phyloP scores from a whole-genome alignment of 2,888 invertebrate genomes.

The Blera fallax region DNA sequence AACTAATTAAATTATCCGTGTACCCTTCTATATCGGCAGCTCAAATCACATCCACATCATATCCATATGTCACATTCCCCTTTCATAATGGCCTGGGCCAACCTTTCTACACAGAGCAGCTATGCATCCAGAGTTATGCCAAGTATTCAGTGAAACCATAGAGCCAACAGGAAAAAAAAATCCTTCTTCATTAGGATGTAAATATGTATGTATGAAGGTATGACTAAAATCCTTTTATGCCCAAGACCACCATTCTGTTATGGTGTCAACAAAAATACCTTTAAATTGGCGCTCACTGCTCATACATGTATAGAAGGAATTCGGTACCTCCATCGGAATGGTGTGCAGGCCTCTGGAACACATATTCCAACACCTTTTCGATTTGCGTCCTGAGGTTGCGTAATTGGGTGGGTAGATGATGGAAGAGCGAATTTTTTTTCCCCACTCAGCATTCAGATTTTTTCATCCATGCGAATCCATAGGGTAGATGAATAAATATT shows the following conservation, averaged over 20 bases:
- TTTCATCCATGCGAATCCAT: background rate
- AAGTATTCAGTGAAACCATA: conserved; percentile 22
- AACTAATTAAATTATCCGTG: conserved; percentile 51
- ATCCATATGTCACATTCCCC: conserved; percentile 42
- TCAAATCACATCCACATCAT: conserved; percentile 42
- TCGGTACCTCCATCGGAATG: background rate
- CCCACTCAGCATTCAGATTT: background rate
- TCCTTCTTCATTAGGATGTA: conserved; percentile 20
- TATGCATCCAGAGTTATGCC: conserved; percentile 33
- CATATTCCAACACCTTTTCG: conserved; percentile 48
- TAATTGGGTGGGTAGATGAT: conserved; percentile 39
- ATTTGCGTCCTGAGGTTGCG: conserved; percentile 30
- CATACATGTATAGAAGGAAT: conserved; percentile 21
- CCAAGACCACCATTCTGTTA: background rate
- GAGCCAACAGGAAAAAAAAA: background rate
- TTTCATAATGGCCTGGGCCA: conserved; percentile 1
- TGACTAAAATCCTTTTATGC: conserved; percentile 33
- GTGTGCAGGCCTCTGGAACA: conserved; percentile 28
- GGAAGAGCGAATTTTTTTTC: background rate
- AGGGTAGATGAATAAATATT: background rate
- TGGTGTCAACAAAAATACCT: conserved; percentile 44
- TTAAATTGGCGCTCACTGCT: background rate
- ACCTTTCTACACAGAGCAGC: background rate
- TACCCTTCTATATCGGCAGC: background rate
- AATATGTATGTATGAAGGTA: background rate